Conservation (phyloP, 2,113 vertebrate species). For the Piprites chloris region DNA sequence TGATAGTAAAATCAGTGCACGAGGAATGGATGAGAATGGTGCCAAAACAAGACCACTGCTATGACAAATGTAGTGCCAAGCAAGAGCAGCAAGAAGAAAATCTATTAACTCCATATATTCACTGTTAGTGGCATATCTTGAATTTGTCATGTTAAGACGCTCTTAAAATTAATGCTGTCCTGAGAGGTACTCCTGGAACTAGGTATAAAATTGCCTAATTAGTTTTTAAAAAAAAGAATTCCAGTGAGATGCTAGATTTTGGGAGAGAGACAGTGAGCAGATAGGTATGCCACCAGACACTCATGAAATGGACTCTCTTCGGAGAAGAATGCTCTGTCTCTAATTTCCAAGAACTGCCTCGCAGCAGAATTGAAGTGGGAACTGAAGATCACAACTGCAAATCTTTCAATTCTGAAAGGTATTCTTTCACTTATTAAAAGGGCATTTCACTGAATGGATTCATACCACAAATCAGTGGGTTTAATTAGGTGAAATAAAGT, state of each 20-base stretch:
- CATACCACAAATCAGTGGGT: neutral
- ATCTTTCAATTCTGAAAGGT: slow-evolving; percentile 1
- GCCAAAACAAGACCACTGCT: neutral
- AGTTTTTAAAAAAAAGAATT: neutral
- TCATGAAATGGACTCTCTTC: neutral
- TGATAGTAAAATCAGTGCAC: neutral
- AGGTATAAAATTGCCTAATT: slow-evolving; percentile 12
- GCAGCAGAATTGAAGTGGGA: neutral
- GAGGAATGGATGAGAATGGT: neutral
- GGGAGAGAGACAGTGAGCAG: neutral
- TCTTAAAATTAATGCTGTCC: slow-evolving; percentile 25
- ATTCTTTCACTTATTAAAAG: slow-evolving; percentile 37
- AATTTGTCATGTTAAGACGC: slow-evolving; percentile 26
- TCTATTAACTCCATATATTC: neutral
- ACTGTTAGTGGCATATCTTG: neutral
- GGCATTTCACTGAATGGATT: neutral
- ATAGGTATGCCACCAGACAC: neutral
- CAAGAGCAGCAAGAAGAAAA: neutral
- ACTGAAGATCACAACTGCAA: neutral
- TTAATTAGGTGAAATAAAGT: slow-evolving; percentile 44
- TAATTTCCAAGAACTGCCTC: neutral
- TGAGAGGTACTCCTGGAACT: slow-evolving; percentile 11
- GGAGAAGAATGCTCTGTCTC: neutral
- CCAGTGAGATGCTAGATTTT: neutral
- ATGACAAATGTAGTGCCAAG: neutral